A percentile compares a stretch with the other conserved stretches of the same genome.
These are phyloP conservation scores for Troglohyphantes excavatus DNA, from an alignment of 2,888 invertebrate genomes.

Conservation along the genomic window DNA sequence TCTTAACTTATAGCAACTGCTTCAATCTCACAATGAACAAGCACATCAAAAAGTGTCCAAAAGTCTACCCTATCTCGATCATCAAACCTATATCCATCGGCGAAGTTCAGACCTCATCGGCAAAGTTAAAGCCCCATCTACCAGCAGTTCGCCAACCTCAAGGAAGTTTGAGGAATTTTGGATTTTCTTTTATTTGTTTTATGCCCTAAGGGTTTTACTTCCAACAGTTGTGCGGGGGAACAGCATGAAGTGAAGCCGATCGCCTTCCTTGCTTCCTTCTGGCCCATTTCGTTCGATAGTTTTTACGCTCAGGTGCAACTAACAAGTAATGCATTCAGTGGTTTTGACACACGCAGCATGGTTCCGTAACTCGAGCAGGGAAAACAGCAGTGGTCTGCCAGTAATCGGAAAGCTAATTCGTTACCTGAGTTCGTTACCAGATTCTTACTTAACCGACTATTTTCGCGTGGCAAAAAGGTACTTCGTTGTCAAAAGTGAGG, in stretches of 20 bases:
- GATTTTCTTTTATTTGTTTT: constrained; percentile 28
- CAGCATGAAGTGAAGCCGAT: constrained; percentile 36
- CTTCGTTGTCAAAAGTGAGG: no score
- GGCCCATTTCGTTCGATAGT: constrained; percentile 48
- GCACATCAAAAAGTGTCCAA: background rate
- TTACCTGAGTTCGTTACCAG: no score
- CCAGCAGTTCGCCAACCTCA: constrained; percentile 49
- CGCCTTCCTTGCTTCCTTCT: constrained; percentile 57
- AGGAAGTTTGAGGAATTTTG: constrained; percentile 49
- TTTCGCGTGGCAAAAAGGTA: no score
- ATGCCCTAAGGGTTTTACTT: constrained; percentile 24
- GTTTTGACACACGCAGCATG: background rate
- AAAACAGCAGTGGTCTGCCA: background rate
- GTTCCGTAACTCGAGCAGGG: background rate
- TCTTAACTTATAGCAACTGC: background rate
- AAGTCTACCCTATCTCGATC: background rate
- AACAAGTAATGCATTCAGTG: constrained; percentile 9
- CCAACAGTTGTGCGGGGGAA: constrained; percentile 7
- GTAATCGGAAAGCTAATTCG: background rate
- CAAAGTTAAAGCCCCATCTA: constrained; percentile 17
- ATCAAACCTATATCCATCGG: constrained; percentile 5
- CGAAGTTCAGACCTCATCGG: background rate
- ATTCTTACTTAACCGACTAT: no score
- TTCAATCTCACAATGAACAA: background rate
- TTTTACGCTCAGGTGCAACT: constrained; percentile 30